Evolutionary conservation across 2,113 vertebrate genomes (phyloP).

Genomic region (Passer montanus): DNA sequence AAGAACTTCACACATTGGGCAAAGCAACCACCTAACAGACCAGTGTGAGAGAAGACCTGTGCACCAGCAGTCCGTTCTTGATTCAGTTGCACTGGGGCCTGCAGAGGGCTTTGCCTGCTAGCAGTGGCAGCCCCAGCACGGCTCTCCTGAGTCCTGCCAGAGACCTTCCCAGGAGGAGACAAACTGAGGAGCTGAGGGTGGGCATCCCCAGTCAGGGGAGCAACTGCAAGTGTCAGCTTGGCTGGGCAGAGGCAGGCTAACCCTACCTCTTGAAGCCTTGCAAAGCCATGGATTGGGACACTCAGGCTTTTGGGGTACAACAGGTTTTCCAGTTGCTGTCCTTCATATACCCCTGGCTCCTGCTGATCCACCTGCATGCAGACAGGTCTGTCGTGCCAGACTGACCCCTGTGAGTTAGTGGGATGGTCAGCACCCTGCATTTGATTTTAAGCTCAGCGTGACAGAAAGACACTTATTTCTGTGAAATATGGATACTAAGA

Average conservation of each 20-base stretch:
- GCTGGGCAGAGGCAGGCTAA: not conserved
- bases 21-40: not conserved
- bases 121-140: not conserved
- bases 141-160: not conserved
- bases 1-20: not conserved
- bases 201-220: fast-evolving
- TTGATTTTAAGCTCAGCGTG: not conserved
- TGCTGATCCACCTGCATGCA: fast-evolving
- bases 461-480: not conserved
- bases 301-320: not conserved
- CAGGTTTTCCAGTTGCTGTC: not conserved
- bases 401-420: not conserved
- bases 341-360: fast-evolving
- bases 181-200: not conserved
- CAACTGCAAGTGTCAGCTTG: not conserved
- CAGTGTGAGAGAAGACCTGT: not conserved
- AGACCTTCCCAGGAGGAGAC: not conserved
- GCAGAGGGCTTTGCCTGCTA: no score
- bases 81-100: fast-evolving
- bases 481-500: not conserved
- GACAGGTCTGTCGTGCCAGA: no score
- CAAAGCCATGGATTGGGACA: not conserved
- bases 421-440: not conserved
- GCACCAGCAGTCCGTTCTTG: not conserved
- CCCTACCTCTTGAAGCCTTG: not conserved